Conservation (phyloP, 2,888 invertebrate genomes). For the Napeogenes sylphis region DNA sequence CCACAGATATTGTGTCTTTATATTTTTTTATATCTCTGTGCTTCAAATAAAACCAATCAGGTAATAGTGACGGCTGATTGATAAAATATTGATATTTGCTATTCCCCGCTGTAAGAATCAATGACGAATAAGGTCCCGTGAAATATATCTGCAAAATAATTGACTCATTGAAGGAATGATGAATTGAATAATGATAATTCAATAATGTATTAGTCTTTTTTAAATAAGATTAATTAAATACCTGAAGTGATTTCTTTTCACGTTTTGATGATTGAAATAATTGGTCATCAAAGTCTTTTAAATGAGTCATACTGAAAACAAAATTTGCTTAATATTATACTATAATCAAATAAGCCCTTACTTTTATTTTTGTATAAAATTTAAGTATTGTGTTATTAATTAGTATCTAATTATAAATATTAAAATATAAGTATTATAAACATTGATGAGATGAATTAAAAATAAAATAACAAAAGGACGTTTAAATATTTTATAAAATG, state of each 20-base stretch:
- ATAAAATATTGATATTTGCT: slow-evolving; percentile 47
- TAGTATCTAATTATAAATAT: too few relatives aligned
- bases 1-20: slow-evolving; percentile 29
- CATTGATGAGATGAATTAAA: too few relatives aligned
- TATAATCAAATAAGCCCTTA: too few relatives aligned
- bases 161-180: not conserved
- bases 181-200: slow-evolving; percentile 1
- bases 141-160: slow-evolving; percentile 48
- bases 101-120: slow-evolving; percentile 38
- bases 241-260: slow-evolving; percentile 22
- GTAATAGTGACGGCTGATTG: slow-evolving; percentile 39
- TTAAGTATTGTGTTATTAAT: too few relatives aligned
- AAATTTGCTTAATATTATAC: slow-evolving; percentile 6
- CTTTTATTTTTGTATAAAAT: too few relatives aligned
- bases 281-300: slow-evolving; percentile 32
- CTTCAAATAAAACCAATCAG: slow-evolving; percentile 48
- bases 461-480: too few relatives aligned
- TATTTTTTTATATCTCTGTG: slow-evolving; percentile 32
- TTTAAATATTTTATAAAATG: too few relatives aligned
- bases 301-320: slow-evolving; percentile 34
- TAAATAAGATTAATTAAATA: slow-evolving; percentile 11
- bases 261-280: slow-evolving; percentile 10
- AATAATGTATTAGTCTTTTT: not conserved
- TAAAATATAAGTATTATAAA: too few relatives aligned
- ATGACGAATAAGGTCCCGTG: slow-evolving; percentile 41